Evolutionary conservation across 2,888 invertebrate species (phyloP).

Genomic region (Gastrophysa polygoni): DNA sequence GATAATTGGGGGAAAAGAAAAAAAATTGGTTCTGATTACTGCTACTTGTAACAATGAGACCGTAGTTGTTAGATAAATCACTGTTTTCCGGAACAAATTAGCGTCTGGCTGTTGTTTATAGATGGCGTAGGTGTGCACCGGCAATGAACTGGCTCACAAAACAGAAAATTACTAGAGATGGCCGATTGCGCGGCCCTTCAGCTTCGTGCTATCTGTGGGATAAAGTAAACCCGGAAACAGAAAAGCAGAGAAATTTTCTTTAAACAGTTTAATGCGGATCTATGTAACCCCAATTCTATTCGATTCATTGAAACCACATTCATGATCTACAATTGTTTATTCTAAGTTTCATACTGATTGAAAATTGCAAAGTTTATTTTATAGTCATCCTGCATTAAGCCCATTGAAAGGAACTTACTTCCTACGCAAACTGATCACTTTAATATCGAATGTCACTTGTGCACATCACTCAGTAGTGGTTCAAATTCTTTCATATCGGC

Average conservation of each 20-base stretch:
- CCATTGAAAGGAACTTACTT: too few relatives aligned
- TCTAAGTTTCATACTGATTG: too few relatives aligned
- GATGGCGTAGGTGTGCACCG: conserved; percentile 41
- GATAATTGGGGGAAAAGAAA: conserved; percentile 19
- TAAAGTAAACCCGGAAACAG: neutral
- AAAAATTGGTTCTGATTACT: conserved; percentile 40
- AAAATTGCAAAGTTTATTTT: too few relatives aligned
- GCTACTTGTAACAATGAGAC: conserved; percentile 50
- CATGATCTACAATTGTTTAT: too few relatives aligned
- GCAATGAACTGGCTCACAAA: conserved; percentile 42
- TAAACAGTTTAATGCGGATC: too few relatives aligned
- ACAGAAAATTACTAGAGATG: conserved; percentile 46
- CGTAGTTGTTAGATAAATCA: conserved; percentile 52
- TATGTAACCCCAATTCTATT: too few relatives aligned
- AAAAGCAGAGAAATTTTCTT: neutral
- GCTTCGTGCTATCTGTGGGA: neutral
- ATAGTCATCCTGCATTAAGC: too few relatives aligned
- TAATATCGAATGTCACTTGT: too few relatives aligned
- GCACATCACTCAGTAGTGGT: too few relatives aligned
- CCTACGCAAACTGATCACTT: too few relatives aligned
- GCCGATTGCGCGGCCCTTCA: conserved; percentile 35
- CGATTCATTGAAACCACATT: too few relatives aligned
- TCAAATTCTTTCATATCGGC: neutral
- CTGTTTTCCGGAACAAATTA: conserved; percentile 53
- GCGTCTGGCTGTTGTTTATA: conserved; percentile 42